These are phyloP conservation scores for Sogatella furcifera DNA, from an alignment of 1,140 invertebrate genomes.

Conservation along the genomic window DNA sequence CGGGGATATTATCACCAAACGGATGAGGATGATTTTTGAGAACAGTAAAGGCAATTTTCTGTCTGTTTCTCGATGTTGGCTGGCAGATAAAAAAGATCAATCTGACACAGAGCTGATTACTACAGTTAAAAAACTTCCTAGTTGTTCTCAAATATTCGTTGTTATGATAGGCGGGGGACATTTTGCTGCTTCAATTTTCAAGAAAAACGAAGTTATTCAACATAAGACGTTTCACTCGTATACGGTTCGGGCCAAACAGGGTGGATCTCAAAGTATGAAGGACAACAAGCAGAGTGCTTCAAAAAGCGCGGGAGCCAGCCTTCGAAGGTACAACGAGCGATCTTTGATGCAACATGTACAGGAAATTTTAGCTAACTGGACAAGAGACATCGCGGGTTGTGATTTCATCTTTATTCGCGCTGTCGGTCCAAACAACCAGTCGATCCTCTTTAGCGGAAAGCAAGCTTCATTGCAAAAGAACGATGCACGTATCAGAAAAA, in stretches of 20 bases:
- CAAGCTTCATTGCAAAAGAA: conserved; percentile 51
- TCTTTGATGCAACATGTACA: conserved; percentile 65
- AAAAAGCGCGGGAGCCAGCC: conserved; percentile 69
- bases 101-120: conserved; percentile 32
- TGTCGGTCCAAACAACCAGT: conserved; percentile 57
- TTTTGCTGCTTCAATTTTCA: conserved; percentile 74
- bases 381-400: conserved; percentile 50
- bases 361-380: conserved; percentile 61
- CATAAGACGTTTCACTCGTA: conserved; percentile 87
- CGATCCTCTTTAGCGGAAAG: conserved; percentile 63
- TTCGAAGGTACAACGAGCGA: conserved; percentile 69
- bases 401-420: conserved; percentile 70
- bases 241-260: conserved; percentile 72
- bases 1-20: conserved; percentile 42
- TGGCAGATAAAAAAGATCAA: conserved; percentile 51
- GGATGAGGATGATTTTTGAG: conserved; percentile 60
- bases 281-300: conserved; percentile 52
- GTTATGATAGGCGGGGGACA: conserved; percentile 78
- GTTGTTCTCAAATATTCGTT: conserved; percentile 37
- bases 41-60: conserved; percentile 54
- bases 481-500: conserved; percentile 52
- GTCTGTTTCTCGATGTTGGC: conserved; percentile 57
- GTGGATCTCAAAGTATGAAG: conserved; percentile 57
- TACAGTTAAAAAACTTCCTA: conserved; percentile 32
- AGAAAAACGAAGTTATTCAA: conserved; percentile 43